Percentiles rank a stretch among this genome's conserved stretches.
Evolutionary conservation across 2,797 vertebrate species (phyloP).

Genomic region (Pogonophryne albipinna): DNA sequence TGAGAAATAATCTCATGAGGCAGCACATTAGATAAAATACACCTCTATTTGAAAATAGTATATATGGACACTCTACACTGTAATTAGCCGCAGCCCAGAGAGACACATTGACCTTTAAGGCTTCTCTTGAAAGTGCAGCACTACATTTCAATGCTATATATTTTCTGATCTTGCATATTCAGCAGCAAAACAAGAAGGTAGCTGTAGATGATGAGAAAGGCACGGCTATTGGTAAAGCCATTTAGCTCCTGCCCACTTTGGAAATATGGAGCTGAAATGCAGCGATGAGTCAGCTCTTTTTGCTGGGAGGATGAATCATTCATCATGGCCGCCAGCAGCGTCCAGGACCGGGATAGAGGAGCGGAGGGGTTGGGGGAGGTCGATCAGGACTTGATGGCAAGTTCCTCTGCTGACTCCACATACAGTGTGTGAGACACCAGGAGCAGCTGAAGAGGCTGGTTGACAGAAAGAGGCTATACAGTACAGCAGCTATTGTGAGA

Average conservation of each 20-base stretch:
- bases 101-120: slow-evolving; percentile 17
- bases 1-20: slow-evolving; percentile 5
- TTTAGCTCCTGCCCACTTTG: slow-evolving; percentile 73
- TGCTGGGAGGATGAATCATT: slow-evolving; percentile 82
- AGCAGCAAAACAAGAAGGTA: slow-evolving; percentile 51
- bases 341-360: slow-evolving; percentile 62
- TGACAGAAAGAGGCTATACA: slow-evolving; percentile 1
- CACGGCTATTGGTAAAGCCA: slow-evolving; percentile 66
- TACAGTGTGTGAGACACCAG: slow-evolving; percentile 20
- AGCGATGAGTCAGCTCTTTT: slow-evolving; percentile 81
- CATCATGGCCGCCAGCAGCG: slow-evolving; percentile 77
- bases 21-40: slow-evolving; percentile 19
- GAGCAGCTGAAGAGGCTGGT: slow-evolving; percentile 22
- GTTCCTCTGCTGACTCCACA: slow-evolving; percentile 77
- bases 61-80: background rate
- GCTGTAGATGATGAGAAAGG: slow-evolving; percentile 42
- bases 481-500: background rate
- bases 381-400: slow-evolving; percentile 75
- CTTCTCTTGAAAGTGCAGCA: slow-evolving; percentile 21
- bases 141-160: slow-evolving; percentile 18
- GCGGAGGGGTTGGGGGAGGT: slow-evolving; percentile 62
- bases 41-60: slow-evolving; percentile 7
- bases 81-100: slow-evolving; percentile 23
- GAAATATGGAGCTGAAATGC: slow-evolving; percentile 74
- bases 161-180: slow-evolving; percentile 57